Base-by-base conservation (phyloP, 2,797 vertebrate genomes). In the Parauchenoglanis ngamensis region DNA sequence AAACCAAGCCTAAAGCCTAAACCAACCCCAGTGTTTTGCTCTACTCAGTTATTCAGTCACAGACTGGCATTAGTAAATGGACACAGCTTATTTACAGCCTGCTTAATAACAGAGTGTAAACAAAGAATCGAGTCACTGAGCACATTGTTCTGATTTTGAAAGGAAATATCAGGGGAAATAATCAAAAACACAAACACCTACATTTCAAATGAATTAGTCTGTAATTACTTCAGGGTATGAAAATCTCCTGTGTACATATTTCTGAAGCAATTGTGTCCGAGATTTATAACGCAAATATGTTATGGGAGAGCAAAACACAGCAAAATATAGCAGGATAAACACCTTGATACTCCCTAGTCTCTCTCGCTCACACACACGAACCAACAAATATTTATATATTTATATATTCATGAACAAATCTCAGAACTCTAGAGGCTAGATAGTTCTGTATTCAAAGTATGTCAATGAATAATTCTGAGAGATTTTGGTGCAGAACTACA, bases 141-240 rank as follows among this genome's bases (percentile, higher is more conserved):
- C 90, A 90, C 94, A 96, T 96, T 96, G 96, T 96, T 90, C 90
- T 93, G 87, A 54, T 70, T 92, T 93, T 96, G 94, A 95, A 96
- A 96, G 92, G 95, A 94, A 92, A 92, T 89, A 93, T 94, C 96
- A 23, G 85, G 95, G 96, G 96, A 96, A 96, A 96, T 96, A 93
- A 95, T 91, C 89, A 93, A 91, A 90, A 93, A 92, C 94, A 94
- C 93, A 95, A 95, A 94, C 94, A 90, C 86, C 91, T 88, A 93
- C 91, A 92, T 93, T 90, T 90, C 84, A 91, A 91, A 91, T 88
- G 77, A 91, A 94, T 90, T 93, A 91, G 85, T 89, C 91, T 89
- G 88, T 96, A 96, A 96, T 96, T 95, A 94, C 94, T 94, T 95
- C 90, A 92, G 96, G 95, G 95, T 94, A 94, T 93, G 88, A 91